Evolutionary conservation across 1,140 invertebrate genomes (phyloP).

Genomic region (Macrotrachela quadricornifera): DNA sequence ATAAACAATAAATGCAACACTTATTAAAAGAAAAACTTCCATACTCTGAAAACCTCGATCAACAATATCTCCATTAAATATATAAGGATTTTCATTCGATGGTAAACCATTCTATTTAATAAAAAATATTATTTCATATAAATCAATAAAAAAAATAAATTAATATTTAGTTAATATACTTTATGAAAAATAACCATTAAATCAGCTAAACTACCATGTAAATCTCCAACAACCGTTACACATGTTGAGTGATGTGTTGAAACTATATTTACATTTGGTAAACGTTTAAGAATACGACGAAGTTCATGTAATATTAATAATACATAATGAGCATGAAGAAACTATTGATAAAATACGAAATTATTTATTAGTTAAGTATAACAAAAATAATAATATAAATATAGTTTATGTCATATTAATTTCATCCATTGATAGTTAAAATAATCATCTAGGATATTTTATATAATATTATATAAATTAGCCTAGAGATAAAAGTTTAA

Average conservation of each 20-base stretch:
- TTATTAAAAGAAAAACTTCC: conserved; percentile 3
- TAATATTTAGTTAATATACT: background rate
- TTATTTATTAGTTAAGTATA: too few species aligned
- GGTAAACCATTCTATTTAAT: conserved; percentile 8
- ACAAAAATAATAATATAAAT: too few species aligned
- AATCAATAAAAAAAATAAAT: background rate
- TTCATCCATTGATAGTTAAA: too few species aligned
- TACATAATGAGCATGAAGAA: conserved; percentile 58
- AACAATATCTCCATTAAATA: conserved; percentile 45
- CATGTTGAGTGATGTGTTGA: conserved; percentile 62
- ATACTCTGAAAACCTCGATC: conserved; percentile 6
- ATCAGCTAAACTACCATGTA: conserved; percentile 8
- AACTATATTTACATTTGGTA: conserved; percentile 57
- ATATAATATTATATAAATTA: too few species aligned
- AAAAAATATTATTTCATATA: conserved; percentile 30
- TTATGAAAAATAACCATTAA: conserved; percentile 7
- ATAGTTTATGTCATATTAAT: too few species aligned
- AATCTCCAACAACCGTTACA: conserved; percentile 39
- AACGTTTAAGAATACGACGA: conserved; percentile 44
- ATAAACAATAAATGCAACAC: background rate
- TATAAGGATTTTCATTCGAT: conserved; percentile 62
- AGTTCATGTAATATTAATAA: conserved; percentile 54
- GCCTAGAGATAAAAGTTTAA: too few species aligned
- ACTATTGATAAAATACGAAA: background rate
- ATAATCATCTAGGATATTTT: too few species aligned